Evolutionary conservation across 2,797 vertebrate species (phyloP), one percentile per base, ranked within the genome.

Genomic region (Borostomias antarcticus): DNA sequence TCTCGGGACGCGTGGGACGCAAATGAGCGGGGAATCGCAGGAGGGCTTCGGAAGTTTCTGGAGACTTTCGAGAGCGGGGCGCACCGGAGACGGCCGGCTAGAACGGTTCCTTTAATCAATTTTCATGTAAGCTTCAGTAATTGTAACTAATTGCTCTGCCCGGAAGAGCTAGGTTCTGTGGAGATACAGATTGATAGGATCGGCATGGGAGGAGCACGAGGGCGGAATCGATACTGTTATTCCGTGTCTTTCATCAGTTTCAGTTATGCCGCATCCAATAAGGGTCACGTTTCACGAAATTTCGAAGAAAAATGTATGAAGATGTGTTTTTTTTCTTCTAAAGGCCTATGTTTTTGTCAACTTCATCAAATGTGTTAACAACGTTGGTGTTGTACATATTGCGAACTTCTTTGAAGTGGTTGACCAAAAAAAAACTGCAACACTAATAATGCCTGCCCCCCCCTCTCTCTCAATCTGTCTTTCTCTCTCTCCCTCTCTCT

Each of bases 101-200:
- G n/a, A 29, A 62, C 33, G 68, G 23, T 68, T 60, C 76, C 72
- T 26, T 43, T 35, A 80, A 82, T 85, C 85, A 72, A 86, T 82
- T 83, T 77, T 62, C 47, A 77, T 78, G 79, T 78, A 70, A 77
- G 59, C 59, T 48, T 37, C 51, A 58, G 64, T 84, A 86, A 89
- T 86, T 82, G 85, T 77, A 86, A 89, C 66, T 79, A 89, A 89
- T 84, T 83, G 74, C 72, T 64, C 10, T 10, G 78, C 62, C 78
- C 82, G 40, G 6, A 80, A 77, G 70, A 77, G 70, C 74, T 64
- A 74, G 50, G 70, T 73, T 70, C 77, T 80, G 77, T 53, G 48
- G 64, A 68, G 62, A 85, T 72, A 51, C 70, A 81, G 79, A 84
- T 81, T 84, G 85, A 90, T 88, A 83, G 65, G 76, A 84, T 77